phyloP scores from a whole-genome alignment of 2,888 invertebrate species.

The Ditula angustiorana region DNA sequence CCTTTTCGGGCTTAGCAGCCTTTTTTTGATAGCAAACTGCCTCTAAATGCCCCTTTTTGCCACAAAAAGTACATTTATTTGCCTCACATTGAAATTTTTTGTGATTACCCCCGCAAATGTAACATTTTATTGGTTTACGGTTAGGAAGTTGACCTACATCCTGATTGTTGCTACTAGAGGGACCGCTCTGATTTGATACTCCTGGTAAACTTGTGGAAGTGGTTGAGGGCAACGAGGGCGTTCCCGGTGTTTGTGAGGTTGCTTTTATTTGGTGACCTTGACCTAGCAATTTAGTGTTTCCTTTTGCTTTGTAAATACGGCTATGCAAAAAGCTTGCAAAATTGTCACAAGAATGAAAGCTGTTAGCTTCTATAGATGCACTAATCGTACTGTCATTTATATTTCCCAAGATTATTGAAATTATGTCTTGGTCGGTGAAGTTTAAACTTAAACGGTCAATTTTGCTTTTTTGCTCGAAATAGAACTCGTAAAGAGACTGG shows the following conservation, averaged over 20 bases:
- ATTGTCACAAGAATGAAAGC: not conserved
- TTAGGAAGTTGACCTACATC: not conserved
- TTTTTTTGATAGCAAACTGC: conserved; percentile 3
- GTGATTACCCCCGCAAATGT: conserved; percentile 31
- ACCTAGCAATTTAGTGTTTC: not conserved
- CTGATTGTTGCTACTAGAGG: not conserved
- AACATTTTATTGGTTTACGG: conserved; percentile 25
- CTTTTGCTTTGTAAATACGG: not conserved
- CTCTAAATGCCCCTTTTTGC: conserved; percentile 21
- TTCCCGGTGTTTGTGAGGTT: not conserved
- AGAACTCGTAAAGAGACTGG: not conserved
- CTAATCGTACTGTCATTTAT: not conserved
- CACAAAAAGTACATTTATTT: conserved; percentile 34
- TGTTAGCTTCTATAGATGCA: not conserved
- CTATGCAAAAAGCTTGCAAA: not conserved
- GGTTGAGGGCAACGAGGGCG: not conserved
- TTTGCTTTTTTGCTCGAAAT: not conserved
- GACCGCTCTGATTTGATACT: not conserved
- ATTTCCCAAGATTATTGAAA: not conserved
- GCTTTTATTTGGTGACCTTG: not conserved
- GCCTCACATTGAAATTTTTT: conserved; percentile 26
- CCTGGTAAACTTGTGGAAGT: not conserved
- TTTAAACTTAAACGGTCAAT: no score
- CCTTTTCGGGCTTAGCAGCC: not conserved
- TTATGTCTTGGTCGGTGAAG: no score